phyloP scores from a whole-genome alignment of 2,888 invertebrate species.

The Xestia xanthographa region DNA sequence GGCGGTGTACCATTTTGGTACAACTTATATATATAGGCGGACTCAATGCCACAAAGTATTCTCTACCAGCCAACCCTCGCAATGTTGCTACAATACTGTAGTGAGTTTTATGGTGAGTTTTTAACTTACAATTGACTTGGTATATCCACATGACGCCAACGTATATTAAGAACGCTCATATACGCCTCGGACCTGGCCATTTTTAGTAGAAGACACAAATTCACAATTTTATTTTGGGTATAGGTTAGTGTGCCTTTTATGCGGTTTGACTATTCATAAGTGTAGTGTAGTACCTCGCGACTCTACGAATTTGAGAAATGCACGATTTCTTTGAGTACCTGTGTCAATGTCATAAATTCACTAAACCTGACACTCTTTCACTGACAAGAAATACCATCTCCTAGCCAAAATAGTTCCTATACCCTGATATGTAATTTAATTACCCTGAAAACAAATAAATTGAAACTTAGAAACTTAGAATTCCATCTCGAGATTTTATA shows the following conservation, averaged over 20 bases:
- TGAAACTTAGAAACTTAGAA: background rate
- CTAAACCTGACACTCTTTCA: background rate
- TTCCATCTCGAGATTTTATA: background rate
- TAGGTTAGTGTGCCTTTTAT: background rate
- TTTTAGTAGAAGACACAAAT: conserved; percentile 6
- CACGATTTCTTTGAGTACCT: background rate
- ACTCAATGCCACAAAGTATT: background rate
- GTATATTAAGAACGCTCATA: background rate
- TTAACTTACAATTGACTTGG: conserved; percentile 21
- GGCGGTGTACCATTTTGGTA: background rate
- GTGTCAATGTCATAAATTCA: background rate
- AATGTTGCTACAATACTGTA: background rate
- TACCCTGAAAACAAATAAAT: too few relatives aligned
- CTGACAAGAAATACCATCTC: background rate
- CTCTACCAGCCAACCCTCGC: background rate
- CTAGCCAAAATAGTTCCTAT: background rate
- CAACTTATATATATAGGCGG: background rate
- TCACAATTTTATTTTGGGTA: background rate
- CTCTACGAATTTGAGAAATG: background rate
- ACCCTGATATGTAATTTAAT: too few relatives aligned
- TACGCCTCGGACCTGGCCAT: background rate
- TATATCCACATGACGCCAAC: background rate
- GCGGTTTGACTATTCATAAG: background rate
- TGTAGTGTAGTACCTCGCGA: background rate
- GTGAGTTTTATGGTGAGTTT: too few relatives aligned